Base-by-base conservation (phyloP, 2,797 vertebrate species). In the Mormyrus proboscirostris region DNA sequence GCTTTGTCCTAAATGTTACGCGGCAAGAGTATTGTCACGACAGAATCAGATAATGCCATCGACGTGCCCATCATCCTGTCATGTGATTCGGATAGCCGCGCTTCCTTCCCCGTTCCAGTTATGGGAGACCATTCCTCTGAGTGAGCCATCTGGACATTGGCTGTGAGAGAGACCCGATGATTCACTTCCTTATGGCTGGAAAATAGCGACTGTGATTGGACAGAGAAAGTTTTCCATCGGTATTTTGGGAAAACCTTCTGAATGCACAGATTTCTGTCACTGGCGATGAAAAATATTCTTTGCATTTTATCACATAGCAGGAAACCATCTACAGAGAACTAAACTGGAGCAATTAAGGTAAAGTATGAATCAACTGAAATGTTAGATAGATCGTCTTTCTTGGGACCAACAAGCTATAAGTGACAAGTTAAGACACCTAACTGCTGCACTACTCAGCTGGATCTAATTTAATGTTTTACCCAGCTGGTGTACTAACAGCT, bases 101-200 rank as follows among this genome's bases (percentile, higher is more conserved):
- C 65, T 73, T 38, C 59, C 47, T 86, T 73, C 86, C 89, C 59
- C 33, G 83, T 90, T 84, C 89, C 91, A 90, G 89, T 90, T 91
- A 91, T 91, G 79, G 73, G 86, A 88, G 90, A 84, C 73, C 29
- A 3, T 84, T 90, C 47, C 89, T 88, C 86, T 79, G 22, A 90
- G 90, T 50, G 69, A 50, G 57, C 91, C 93, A 93, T 93, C 93
- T 93, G 92, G 92, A 92, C 90, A 62, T 10, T 90, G 85, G 88
- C 33, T 93, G 92, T 90, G 91, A 57, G 91, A 91, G 91, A 92
- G 90, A 92, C 79, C 47, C 38, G 91, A 79, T 92, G 90, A 91
- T 50, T 92, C 91, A 91, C 86, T 90, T 90, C 91, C 90, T 93
- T 90, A 91, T 87, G 90, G 90, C 90, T 88, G 79, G 86, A 88